phyloP scores from a whole-genome alignment of 2,113 vertebrate genomes.

The Gadus macrocephalus region DNA sequence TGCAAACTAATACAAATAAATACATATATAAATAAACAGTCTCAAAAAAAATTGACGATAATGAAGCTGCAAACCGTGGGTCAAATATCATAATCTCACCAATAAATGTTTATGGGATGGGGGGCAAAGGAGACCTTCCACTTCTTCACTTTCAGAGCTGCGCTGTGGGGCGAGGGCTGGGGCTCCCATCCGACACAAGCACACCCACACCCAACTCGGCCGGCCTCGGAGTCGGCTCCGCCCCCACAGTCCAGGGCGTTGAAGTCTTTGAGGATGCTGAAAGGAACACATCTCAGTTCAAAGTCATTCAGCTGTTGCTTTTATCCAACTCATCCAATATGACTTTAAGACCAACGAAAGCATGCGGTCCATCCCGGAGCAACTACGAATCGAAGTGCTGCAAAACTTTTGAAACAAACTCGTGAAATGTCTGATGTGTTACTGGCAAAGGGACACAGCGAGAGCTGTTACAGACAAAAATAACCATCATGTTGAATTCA shows the following conservation, averaged over 20 bases:
- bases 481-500: background rate
- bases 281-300: background rate
- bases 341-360: too few species aligned
- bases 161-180: constrained; percentile 78
- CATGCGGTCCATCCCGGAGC: too few species aligned
- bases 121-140: constrained; percentile 84
- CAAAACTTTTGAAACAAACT: background rate
- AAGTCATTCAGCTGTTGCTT: background rate
- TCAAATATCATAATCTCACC: constrained; percentile 69
- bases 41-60: too few species aligned
- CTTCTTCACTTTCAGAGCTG: constrained; percentile 64
- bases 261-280: constrained; percentile 92
- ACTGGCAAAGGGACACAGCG: background rate
- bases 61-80: background rate
- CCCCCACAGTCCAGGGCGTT: constrained; percentile 82
- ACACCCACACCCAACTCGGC: background rate
- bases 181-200: constrained; percentile 73
- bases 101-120: constrained; percentile 86
- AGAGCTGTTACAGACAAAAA: background rate
- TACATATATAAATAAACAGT: too few species aligned
- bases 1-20: too few species aligned
- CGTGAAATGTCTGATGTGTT: background rate
- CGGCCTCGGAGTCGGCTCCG: background rate
- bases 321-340: too few species aligned
- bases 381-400: too few species aligned